Evolutionary conservation across 2,113 vertebrate genomes (phyloP), one percentile per base, ranked within the genome.

Genomic region (Orcinus orca): DNA sequence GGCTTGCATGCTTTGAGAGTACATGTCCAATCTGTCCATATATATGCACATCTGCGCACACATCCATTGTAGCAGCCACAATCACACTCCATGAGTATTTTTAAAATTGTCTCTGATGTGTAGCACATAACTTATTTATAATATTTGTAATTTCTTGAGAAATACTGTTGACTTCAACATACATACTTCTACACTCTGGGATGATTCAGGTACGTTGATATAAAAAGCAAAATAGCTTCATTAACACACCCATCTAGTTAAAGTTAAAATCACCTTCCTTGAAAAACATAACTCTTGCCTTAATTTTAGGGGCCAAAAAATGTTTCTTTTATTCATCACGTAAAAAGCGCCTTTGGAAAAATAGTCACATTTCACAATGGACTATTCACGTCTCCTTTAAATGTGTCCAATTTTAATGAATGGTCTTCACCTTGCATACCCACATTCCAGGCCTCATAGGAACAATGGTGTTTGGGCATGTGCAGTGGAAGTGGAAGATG

Each of bases 401-500:
- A 95, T n/a, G 58, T 80, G 38, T 76, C 50, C 70, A 93, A 23
- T 93, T 92, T 96, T 97, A 96, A 90, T 73, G 93, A 96, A 90
- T 68, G 83, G 87, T 71, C 92, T 92, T 97, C 63, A 87, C 85
- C 79, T 91, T 81, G 89, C 79, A 95, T 62, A 96, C 44, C 58
- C 74, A 88, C 87, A 97, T 97, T 98, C 96, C 97, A 96, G 50
- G 80, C 89, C 93, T 97, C 95, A 44, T 33, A 96, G 96, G 85
- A 98, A 97, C 88, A 96, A 96, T 83, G 70, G 92, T 77, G 94
- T 18, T 97, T 95, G 97, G 97, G 97, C 98, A 98, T 97, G 95
- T 90, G 97, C 63, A 38, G 62, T 94, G 95, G 96, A 98, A 97
- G 96, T 84, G 74, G 93, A 94, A 98, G 98, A 99, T 98, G 93